Conservation (phyloP, 2,797 vertebrate species). For the Liasis olivaceus region DNA sequence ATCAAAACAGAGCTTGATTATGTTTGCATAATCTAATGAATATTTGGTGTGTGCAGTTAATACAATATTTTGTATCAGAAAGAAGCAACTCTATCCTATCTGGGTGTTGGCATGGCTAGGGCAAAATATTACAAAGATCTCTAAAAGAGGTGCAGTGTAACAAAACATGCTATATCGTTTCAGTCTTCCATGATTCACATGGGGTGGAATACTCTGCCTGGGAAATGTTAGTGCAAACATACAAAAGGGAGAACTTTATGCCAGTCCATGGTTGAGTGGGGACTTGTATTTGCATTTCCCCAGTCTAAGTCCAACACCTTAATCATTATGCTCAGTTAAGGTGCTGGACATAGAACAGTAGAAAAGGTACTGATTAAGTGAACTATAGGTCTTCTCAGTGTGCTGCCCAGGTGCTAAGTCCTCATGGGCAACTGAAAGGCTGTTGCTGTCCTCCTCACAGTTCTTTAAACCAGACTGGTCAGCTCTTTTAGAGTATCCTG, state of each 20-base stretch:
- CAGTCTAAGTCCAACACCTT: not conserved
- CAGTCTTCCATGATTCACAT: not conserved
- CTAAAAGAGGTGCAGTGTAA: not conserved
- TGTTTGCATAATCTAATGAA: not conserved
- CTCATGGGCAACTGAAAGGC: not conserved
- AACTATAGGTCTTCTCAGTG: not conserved
- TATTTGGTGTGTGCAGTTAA: not conserved
- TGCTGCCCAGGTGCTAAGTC: not conserved
- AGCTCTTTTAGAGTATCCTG: not conserved
- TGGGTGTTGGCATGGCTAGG: not conserved
- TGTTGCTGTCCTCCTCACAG: not conserved
- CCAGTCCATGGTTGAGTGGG: not conserved
- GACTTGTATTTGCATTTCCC: not conserved
- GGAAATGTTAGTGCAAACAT: not conserved
- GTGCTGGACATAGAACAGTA: not conserved
- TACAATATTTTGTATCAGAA: not conserved
- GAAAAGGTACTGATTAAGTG: not conserved
- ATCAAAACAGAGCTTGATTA: not conserved
- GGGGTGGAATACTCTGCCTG: not conserved
- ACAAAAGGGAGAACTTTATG: not conserved
- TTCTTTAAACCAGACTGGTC: not conserved
- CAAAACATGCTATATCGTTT: not conserved
- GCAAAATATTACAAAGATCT: not conserved
- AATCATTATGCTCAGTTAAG: not conserved
- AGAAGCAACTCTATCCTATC: not conserved